phyloP scores from a whole-genome alignment of 2,113 vertebrate species.

The Taurulus bubalis region DNA sequence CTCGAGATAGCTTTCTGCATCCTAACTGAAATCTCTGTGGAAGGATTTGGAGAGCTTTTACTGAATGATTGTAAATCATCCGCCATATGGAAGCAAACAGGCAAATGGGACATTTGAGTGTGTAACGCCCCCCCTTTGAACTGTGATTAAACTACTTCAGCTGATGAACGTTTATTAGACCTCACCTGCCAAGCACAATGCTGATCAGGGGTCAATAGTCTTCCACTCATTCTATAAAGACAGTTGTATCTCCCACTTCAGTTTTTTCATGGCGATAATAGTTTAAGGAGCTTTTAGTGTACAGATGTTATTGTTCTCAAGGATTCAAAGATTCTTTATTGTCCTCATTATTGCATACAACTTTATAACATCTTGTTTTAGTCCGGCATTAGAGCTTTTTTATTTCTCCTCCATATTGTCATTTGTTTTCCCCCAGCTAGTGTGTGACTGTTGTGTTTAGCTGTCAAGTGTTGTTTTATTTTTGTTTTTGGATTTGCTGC shows the following conservation, averaged over 20 bases:
- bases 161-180: background rate
- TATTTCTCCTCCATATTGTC: constrained; percentile 14
- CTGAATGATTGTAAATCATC: constrained; percentile 28
- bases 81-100: background rate
- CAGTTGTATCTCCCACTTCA: background rate
- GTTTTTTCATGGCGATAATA: background rate
- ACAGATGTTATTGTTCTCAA: background rate
- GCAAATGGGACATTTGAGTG: background rate
- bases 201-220: background rate
- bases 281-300: background rate
- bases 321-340: background rate
- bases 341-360: background rate
- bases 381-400: constrained; percentile 2
- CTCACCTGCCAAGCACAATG: constrained; percentile 3
- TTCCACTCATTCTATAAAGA: background rate
- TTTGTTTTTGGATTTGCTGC: constrained; percentile 35
- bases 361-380: background rate
- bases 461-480: constrained; percentile 45
- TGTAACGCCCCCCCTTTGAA: background rate
- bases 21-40: constrained; percentile 8
- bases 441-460: constrained; percentile 26
- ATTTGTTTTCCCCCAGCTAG: constrained; percentile 2
- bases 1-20: constrained; percentile 4
- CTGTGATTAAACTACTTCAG: background rate
- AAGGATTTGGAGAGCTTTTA: constrained; percentile 9